These are phyloP conservation scores for Pyrgilauda ruficollis DNA, from an alignment of 2,113 vertebrate genomes.

Conservation along the genomic window DNA sequence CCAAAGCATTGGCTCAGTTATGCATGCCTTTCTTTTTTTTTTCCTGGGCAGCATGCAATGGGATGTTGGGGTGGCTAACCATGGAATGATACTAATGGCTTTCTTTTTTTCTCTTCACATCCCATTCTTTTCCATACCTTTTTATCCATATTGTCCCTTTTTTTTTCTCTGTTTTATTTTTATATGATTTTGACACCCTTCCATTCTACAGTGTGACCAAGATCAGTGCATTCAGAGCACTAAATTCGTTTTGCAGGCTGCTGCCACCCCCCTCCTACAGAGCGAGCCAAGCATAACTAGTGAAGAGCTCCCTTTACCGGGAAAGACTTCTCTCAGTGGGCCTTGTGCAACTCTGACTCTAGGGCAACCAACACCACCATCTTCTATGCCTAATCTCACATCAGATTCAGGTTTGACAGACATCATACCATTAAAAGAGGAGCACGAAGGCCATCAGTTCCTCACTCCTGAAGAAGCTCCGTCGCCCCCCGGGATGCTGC, in stretches of 20 bases:
- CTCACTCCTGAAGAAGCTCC: conserved; percentile 92
- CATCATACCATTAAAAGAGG: conserved; percentile 82
- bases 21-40: neutral
- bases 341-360: conserved; percentile 86
- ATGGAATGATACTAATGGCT: conserved; percentile 74
- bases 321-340: conserved; percentile 79
- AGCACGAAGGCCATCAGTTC: conserved; percentile 85
- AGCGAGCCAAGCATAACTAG: conserved; percentile 87
- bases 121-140: conserved; percentile 41
- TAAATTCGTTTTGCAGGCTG: conserved; percentile 99
- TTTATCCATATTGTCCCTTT: neutral
- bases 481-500: conserved; percentile 87
- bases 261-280: conserved; percentile 91
- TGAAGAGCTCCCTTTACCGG: conserved; percentile 81
- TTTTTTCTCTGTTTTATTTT: conserved; percentile 27
- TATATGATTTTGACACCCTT: conserved; percentile 51
- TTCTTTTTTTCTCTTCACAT: conserved; percentile 66
- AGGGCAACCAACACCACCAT: conserved; percentile 91
- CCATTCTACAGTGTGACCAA: conserved; percentile 90
- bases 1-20: neutral
- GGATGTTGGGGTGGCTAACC: conserved; percentile 48
- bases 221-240: conserved; percentile 99
- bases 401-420: conserved; percentile 80
- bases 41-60: conserved; percentile 29
- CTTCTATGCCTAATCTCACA: conserved; percentile 90